Evolutionary conservation across 2,888 invertebrate species (phyloP).

Genomic region (Eupithecia subfuscata): DNA sequence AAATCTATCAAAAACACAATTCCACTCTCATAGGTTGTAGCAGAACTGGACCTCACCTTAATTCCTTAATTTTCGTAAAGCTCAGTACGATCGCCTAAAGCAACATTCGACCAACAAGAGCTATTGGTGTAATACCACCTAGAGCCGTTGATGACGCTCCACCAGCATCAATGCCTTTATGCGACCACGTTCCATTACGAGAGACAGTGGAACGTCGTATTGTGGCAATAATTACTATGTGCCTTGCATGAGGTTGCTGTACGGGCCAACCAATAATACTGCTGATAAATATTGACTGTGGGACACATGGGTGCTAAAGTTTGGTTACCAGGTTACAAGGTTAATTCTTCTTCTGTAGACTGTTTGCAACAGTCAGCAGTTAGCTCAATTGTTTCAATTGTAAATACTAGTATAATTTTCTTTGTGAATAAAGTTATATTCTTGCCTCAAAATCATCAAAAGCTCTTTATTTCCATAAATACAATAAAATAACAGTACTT

Average conservation of each 20-base stretch:
- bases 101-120: not conserved
- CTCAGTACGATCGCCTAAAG: not conserved
- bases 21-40: not conserved
- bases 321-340: not conserved
- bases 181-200: constrained; percentile 10
- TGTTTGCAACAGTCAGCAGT: no score
- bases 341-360: no score
- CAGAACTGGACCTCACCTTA: no score
- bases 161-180: constrained; percentile 2
- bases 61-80: not conserved
- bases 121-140: not conserved
- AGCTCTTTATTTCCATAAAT: no score
- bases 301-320: constrained; percentile 41
- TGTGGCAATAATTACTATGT: constrained; percentile 52
- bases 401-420: no score
- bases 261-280: constrained; percentile 53
- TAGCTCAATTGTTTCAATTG: no score
- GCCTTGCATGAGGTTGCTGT: constrained; percentile 29
- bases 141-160: not conserved
- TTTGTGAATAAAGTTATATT: no score
- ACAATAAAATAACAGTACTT: no score
- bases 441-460: no score
- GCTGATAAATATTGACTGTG: constrained; percentile 61
- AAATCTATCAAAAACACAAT: not conserved
- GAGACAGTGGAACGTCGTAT: constrained; percentile 26